phyloP scores from a whole-genome alignment of 2,888 invertebrate genomes.

The Drosophila merina region DNA sequence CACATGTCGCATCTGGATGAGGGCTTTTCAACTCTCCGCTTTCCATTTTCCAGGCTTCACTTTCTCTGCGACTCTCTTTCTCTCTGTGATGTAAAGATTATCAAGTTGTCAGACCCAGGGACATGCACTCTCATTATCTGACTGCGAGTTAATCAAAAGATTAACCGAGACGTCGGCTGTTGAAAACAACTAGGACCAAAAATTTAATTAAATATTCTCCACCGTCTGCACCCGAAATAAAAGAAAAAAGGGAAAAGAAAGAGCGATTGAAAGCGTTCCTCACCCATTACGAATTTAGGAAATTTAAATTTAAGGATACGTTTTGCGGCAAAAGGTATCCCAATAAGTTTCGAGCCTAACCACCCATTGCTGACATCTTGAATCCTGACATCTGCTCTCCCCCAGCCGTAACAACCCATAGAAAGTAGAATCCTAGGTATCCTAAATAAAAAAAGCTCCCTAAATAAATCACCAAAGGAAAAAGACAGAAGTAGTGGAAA shows the following conservation, averaged over 20 bases:
- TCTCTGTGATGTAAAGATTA: constrained; percentile 42
- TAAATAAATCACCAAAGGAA: constrained; percentile 41
- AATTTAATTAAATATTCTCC: constrained; percentile 58
- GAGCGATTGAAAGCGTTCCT: background rate
- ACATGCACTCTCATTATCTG: constrained; percentile 48
- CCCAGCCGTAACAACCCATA: too few species aligned
- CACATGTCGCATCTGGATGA: constrained; percentile 56
- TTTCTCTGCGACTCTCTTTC: constrained; percentile 3
- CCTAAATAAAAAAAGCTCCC: constrained; percentile 11
- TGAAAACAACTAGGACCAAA: constrained; percentile 43
- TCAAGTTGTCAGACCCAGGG: constrained; percentile 57
- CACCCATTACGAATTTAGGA: background rate
- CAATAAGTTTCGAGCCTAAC: background rate
- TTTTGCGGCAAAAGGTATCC: background rate
- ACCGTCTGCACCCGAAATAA: constrained; percentile 25
- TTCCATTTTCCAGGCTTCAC: constrained; percentile 13
- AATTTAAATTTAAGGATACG: too few species aligned
- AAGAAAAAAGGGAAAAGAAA: background rate
- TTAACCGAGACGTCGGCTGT: constrained; percentile 43
- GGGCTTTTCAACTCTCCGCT: constrained; percentile 14
- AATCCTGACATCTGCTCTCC: too few species aligned
- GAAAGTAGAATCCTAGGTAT: background rate
- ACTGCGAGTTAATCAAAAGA: constrained; percentile 51
- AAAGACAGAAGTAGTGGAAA: constrained; percentile 4
- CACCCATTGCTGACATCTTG: too few species aligned